Percentiles rank a stretch among this genome's conserved stretches.
Evolutionary conservation across 2,888 invertebrate species (phyloP).

Genomic region (Diadromus collaris): DNA sequence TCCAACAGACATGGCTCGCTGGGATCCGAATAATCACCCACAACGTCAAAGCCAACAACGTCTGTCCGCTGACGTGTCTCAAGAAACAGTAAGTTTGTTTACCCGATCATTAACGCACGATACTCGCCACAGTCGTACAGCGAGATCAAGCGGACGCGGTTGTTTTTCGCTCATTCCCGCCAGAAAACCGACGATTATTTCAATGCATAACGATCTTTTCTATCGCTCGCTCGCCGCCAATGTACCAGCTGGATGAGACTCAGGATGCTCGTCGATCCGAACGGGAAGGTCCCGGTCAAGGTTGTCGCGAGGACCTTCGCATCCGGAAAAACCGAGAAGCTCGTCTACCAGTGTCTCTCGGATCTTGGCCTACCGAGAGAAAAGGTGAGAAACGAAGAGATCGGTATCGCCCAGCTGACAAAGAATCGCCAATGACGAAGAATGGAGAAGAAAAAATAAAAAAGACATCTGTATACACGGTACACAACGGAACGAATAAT

Average conservation of each 20-base stretch:
- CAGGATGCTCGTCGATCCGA: slow-evolving; percentile 95
- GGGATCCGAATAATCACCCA: slow-evolving; percentile 97
- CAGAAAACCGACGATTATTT: neutral
- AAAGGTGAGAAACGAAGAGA: slow-evolving; percentile 82
- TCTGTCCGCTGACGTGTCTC: slow-evolving; percentile 99
- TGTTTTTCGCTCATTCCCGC: neutral
- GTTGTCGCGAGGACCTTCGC: slow-evolving; percentile 98
- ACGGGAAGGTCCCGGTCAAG: slow-evolving; percentile 98
- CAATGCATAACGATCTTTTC: neutral
- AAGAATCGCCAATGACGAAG: neutral
- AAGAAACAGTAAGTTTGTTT: slow-evolving; percentile 97
- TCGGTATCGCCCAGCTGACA: neutral
- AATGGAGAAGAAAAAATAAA: neutral
- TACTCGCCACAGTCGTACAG: too few species aligned
- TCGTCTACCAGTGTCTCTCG: slow-evolving; percentile 97
- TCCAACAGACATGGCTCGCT: slow-evolving; percentile 95
- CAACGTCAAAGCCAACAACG: slow-evolving; percentile 99
- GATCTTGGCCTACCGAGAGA: slow-evolving; percentile 97
- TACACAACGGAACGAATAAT: slow-evolving; percentile 17
- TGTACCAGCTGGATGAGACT: slow-evolving; percentile 97
- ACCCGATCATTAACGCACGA: slow-evolving; percentile 57
- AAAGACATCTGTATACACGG: neutral
- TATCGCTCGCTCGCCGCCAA: neutral
- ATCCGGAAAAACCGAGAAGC: slow-evolving; percentile 99
- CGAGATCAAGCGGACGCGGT: too few species aligned